A percentile compares a stretch with the other conserved stretches of the same genome.
Conservation (phyloP, 1,140 invertebrate genomes). For the Dreissena rostriformis region DNA sequence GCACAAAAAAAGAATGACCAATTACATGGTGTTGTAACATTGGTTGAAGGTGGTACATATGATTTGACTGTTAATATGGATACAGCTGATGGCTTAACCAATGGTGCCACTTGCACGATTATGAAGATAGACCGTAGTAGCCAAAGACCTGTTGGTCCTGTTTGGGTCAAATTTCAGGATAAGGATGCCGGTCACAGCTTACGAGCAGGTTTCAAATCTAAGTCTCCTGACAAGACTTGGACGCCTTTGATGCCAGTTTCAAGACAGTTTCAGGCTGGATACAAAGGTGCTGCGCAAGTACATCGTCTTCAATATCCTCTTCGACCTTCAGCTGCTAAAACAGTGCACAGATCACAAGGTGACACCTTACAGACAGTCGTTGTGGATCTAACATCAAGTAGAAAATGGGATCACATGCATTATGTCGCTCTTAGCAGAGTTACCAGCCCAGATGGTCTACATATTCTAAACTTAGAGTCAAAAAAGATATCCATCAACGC, state of each 20-base stretch:
- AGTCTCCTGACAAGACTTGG: slow-evolving; percentile 5
- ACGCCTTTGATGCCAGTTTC: slow-evolving; percentile 39
- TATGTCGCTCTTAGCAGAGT: slow-evolving; percentile 39
- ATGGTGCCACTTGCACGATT: slow-evolving; percentile 15
- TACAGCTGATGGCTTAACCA: slow-evolving; percentile 22
- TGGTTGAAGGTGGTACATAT: background rate
- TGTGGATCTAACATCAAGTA: background rate
- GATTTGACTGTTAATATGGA: slow-evolving; percentile 43
- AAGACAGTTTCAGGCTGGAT: slow-evolving; percentile 37
- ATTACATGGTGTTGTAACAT: background rate
- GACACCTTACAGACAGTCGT: slow-evolving; percentile 22
- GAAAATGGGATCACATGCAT: slow-evolving; percentile 24
- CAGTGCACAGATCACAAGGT: slow-evolving; percentile 28
- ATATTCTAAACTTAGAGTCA: slow-evolving; percentile 11
- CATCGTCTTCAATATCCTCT: slow-evolving; percentile 20
- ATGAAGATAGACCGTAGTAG: background rate
- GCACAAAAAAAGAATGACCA: background rate
- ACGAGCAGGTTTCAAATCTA: slow-evolving; percentile 9
- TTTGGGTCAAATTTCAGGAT: slow-evolving; percentile 48
- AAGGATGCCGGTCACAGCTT: slow-evolving; percentile 13
- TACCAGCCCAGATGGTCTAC: slow-evolving; percentile 3
- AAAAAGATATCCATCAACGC: slow-evolving; percentile 15
- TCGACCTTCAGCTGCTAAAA: slow-evolving; percentile 12
- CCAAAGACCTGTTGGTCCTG: slow-evolving; percentile 1
- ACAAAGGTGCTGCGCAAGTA: too few relatives aligned